Evolutionary conservation across 2,888 invertebrate genomes (phyloP).

Genomic region (Latheticus oryzae): DNA sequence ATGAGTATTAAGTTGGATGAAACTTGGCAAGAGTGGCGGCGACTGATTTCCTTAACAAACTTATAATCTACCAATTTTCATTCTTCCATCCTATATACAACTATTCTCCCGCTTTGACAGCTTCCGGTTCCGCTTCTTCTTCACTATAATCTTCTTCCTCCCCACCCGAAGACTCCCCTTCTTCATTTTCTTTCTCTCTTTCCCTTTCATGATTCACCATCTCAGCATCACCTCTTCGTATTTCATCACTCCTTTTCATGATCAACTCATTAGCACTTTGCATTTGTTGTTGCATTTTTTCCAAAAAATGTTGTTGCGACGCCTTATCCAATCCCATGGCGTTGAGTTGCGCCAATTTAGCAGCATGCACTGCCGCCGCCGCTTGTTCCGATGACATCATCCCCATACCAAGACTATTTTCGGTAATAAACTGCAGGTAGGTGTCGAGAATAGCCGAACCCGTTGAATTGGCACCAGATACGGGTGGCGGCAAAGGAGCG

Average conservation of each 20-base stretch:
- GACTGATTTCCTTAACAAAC: constrained; percentile 49
- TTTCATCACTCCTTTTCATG: constrained; percentile 64
- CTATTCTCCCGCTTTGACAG: constrained; percentile 66
- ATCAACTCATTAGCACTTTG: constrained; percentile 69
- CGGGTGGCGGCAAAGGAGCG: constrained; percentile 68
- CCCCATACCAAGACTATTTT: constrained; percentile 80
- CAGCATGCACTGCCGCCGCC: constrained; percentile 79
- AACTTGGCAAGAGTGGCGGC: constrained; percentile 54
- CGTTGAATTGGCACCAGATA: constrained; percentile 68
- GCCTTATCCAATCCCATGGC: constrained; percentile 70
- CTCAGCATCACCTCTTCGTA: constrained; percentile 67
- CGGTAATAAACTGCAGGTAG: constrained; percentile 88
- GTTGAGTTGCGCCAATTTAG: constrained; percentile 82
- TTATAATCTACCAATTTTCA: constrained; percentile 43
- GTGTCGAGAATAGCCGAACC: constrained; percentile 87
- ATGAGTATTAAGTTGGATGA: constrained; percentile 50
- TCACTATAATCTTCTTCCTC: constrained; percentile 70
- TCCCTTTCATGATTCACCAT: constrained; percentile 70
- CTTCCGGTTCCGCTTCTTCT: constrained; percentile 66
- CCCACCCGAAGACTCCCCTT: constrained; percentile 68
- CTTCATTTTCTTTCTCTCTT: constrained; percentile 60
- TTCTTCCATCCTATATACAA: constrained; percentile 51
- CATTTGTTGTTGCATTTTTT: constrained; percentile 74
- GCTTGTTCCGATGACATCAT: constrained; percentile 74
- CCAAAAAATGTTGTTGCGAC: constrained; percentile 72